Conservation (phyloP, 2,113 vertebrate species). For the Pteropus alecto region DNA sequence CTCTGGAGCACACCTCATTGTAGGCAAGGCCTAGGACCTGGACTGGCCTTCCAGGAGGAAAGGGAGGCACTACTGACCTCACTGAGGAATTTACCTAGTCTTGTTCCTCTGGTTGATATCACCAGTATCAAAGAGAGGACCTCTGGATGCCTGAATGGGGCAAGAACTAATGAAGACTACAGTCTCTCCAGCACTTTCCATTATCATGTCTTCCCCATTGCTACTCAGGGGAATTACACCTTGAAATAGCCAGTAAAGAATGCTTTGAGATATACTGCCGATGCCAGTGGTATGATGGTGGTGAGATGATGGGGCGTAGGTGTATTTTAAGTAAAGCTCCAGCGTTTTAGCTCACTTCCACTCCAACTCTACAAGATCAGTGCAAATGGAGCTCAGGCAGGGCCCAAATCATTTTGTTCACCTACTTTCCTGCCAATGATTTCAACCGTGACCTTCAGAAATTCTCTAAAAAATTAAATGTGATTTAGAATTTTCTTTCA, state of each 20-base stretch:
- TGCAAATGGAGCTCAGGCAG: neutral
- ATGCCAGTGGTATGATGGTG: neutral
- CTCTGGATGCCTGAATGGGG: neutral
- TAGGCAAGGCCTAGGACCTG: neutral
- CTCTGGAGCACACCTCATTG: neutral
- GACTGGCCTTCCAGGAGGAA: neutral
- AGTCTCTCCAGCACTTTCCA: neutral
- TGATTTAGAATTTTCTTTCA: constrained; percentile 48
- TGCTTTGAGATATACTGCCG: neutral
- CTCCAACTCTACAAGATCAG: neutral
- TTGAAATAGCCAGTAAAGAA: neutral
- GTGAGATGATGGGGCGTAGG: neutral
- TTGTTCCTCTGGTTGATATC: neutral
- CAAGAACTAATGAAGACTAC: neutral
- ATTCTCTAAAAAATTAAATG: constrained; percentile 39
- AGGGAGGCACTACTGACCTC: neutral
- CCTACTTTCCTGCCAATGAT: neutral
- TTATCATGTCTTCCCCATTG: neutral
- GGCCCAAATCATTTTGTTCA: constrained; percentile 5
- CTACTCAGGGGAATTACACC: neutral
- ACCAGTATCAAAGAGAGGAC: neutral
- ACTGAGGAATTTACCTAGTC: neutral
- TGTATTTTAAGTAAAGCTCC: neutral
- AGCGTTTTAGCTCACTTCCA: neutral
- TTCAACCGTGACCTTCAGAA: constrained; percentile 55